phyloP scores from a whole-genome alignment of 2,113 vertebrate genomes.

The Cyanoliseus patagonus region DNA sequence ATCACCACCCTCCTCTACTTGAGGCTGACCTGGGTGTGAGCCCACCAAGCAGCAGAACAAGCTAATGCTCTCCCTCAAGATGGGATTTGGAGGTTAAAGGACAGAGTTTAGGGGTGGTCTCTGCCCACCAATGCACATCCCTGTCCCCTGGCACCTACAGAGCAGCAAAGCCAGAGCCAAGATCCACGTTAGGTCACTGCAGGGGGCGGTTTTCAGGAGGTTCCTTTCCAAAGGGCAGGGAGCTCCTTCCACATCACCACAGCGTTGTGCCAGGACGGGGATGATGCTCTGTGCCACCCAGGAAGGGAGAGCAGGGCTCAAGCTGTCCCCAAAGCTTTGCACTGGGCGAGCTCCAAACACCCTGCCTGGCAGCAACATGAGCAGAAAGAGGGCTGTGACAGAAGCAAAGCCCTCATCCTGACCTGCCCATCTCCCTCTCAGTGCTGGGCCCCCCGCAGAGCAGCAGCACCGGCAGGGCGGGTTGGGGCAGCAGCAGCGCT shows the following conservation, averaged over 20 bases:
- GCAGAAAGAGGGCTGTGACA: background rate
- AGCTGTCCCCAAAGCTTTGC: background rate
- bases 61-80: background rate
- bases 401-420: background rate
- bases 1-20: background rate
- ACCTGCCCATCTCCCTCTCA: background rate
- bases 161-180: background rate
- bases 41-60: background rate
- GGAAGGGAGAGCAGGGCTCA: background rate
- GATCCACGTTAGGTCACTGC: background rate
- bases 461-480: background rate
- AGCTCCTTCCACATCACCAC: background rate
- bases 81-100: background rate
- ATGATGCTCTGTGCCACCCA: accelerated
- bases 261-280: background rate
- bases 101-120: background rate
- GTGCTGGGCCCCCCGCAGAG: background rate
- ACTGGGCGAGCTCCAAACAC: accelerated
- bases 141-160: background rate
- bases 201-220: background rate
- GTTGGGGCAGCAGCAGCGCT: background rate
- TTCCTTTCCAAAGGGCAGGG: background rate
- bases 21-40: background rate
- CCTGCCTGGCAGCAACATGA: accelerated
- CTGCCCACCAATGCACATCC: background rate